These are phyloP conservation scores for Danio rerio DNA, from an alignment of 2,113 vertebrate species.

Conservation along the genomic window DNA sequence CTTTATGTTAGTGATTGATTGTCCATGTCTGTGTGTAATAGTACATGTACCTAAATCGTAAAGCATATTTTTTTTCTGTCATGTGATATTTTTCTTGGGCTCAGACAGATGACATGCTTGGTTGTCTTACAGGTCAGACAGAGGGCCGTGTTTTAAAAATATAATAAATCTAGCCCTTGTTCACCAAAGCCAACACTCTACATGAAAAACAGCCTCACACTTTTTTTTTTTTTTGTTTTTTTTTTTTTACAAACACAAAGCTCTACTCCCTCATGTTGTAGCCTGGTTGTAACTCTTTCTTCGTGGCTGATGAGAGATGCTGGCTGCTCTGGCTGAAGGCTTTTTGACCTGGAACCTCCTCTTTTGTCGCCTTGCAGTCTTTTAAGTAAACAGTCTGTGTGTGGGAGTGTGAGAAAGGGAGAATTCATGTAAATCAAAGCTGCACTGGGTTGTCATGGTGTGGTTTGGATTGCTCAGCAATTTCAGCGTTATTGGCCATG, in stretches of 20 bases:
- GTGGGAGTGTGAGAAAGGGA: constrained; percentile 32
- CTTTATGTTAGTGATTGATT: background rate
- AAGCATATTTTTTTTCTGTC: background rate
- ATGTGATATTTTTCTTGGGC: background rate
- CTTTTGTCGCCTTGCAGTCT: background rate
- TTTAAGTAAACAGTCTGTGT: constrained; percentile 32
- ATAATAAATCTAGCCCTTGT: constrained; percentile 19
- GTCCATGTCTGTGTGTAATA: background rate
- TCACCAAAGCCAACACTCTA: background rate
- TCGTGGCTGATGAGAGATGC: background rate
- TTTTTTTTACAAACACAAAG: background rate
- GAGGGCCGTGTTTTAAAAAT: background rate
- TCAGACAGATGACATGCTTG: background rate
- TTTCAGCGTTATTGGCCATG: background rate
- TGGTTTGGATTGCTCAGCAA: constrained; percentile 10
- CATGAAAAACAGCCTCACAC: background rate
- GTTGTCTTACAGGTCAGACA: background rate
- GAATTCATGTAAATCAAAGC: constrained; percentile 2
- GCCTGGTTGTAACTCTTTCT: constrained; percentile 3
- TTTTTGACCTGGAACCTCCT: constrained; percentile 40
- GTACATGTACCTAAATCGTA: background rate
- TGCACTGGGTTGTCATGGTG: constrained; percentile 27
- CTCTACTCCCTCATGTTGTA: background rate
- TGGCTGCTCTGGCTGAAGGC: constrained; percentile 6
- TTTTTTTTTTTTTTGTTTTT: no score